Base-by-base conservation (phyloP, 2,113 vertebrate genomes). In the Dascyllus trimaculatus region DNA sequence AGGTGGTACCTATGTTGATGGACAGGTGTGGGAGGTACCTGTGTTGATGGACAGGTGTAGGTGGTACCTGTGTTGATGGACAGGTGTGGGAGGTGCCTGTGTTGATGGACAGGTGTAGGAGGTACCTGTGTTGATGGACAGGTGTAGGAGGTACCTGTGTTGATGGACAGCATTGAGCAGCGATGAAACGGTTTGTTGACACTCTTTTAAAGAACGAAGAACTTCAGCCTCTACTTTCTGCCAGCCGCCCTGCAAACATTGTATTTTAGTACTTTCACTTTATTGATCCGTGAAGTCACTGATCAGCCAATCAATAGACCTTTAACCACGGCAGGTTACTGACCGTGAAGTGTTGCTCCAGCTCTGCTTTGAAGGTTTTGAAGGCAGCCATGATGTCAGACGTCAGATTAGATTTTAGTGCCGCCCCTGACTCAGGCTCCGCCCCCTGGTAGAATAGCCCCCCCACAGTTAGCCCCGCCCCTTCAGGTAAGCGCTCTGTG, bases 321-420 rank as follows among this genome's bases (percentile, higher is more conserved):
- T 8, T 10, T 24, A 4, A 35, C 1, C 1, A 32, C 2, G 21
- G 8, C 3, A 22, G 35, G 17, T n/a, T 24, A 79, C 84, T 92
- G 93, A 97, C 97, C 84, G 90, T 91, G 18, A 95, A 95, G 1
- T 89, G 88, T 26, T 94, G 92, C 70, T 92, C 95, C 40, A 97
- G 84, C 4, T 95, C 91, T 18, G 15, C 9, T 32, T 85, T 92
- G 82, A 97, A 96, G 59, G 21, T 88, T 76, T 95, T 95, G 85
- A 98, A 96, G 2, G 93, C 90, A 54, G 84, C 18, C 22, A 86
- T 80, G 52, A 97, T 71, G 19, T 92, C 91, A 9, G 86, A 78
- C 1, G 78, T 90, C 17, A 78, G 45, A 17, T 88, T 64, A 9
- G 53, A n/a, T 85, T 87, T 89, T 5, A 71, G 66, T 21, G 84